phyloP scores from a whole-genome alignment of 2,888 invertebrate species.

The Cephalotes varians region DNA sequence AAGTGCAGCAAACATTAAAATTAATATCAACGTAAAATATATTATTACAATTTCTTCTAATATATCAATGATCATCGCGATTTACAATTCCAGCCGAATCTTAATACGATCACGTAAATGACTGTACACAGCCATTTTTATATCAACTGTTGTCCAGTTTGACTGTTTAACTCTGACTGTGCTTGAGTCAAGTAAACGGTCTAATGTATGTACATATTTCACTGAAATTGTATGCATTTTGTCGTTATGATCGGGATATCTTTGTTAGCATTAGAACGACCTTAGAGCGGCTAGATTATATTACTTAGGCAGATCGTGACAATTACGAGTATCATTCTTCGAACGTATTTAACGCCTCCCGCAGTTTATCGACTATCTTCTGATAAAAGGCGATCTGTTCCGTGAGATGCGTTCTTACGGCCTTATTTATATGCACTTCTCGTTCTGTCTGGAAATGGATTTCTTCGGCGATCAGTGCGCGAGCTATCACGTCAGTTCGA shows the following conservation, averaged over 20 bases:
- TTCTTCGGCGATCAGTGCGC: slow-evolving; percentile 97
- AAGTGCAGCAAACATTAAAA: slow-evolving; percentile 45
- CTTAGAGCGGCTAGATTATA: neutral
- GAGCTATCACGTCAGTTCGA: slow-evolving; percentile 96
- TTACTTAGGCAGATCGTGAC: slow-evolving; percentile 17
- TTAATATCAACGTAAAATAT: slow-evolving; percentile 57
- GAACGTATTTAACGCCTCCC: slow-evolving; percentile 87
- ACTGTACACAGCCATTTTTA: neutral
- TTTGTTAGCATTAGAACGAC: neutral
- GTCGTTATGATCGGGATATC: neutral
- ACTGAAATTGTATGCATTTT: neutral
- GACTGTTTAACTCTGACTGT: neutral
- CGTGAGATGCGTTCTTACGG: slow-evolving; percentile 94
- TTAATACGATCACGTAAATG: neutral
- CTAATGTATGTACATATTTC: slow-evolving; percentile 25
- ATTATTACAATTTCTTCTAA: slow-evolving; percentile 52
- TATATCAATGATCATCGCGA: slow-evolving; percentile 51
- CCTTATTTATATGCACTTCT: slow-evolving; percentile 93
- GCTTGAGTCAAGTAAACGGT: neutral
- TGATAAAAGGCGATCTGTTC: slow-evolving; percentile 98
- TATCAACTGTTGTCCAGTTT: neutral
- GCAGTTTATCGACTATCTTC: slow-evolving; percentile 91
- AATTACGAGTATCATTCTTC: slow-evolving; percentile 75
- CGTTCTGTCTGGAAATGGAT: slow-evolving; percentile 96
- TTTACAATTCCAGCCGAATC: slow-evolving; percentile 13